These are phyloP conservation scores for Oreamnos americanus DNA, from an alignment of 2,113 vertebrate species.

Conservation along the genomic window DNA sequence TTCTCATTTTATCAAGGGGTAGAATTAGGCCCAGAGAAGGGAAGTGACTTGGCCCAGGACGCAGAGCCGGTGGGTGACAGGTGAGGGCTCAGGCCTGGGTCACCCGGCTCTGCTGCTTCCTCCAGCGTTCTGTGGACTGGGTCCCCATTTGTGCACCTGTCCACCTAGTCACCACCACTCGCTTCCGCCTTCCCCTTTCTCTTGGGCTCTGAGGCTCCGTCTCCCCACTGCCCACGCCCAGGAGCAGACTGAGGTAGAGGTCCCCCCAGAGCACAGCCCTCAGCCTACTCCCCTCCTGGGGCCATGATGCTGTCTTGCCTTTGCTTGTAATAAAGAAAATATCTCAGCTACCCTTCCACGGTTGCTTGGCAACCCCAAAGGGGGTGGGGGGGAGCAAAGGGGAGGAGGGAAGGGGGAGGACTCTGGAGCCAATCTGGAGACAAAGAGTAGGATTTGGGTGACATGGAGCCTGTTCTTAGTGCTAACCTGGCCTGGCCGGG, in stretches of 20 bases:
- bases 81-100: not conserved
- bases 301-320: slow-evolving; percentile 81
- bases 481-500: slow-evolving; percentile 81
- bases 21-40: not conserved
- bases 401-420: slow-evolving; percentile 79
- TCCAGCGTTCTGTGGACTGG: not conserved
- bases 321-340: slow-evolving; percentile 89
- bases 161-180: not conserved
- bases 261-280: slow-evolving; percentile 37
- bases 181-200: not conserved
- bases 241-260: not conserved
- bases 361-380: slow-evolving; percentile 95
- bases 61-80: not conserved
- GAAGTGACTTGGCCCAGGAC: not conserved
- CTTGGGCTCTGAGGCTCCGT: not conserved
- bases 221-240: not conserved
- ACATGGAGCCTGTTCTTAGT: slow-evolving; percentile 82
- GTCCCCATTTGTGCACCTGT: not conserved
- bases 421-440: slow-evolving; percentile 86
- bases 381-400: slow-evolving; percentile 67
- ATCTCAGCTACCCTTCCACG: slow-evolving; percentile 91
- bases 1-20: not conserved
- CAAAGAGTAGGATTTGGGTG: slow-evolving; percentile 87
- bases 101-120: not conserved
- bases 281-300: slow-evolving; percentile 43